Evolutionary conservation across 2,797 vertebrate species (phyloP).

Genomic region (Hafferia zeledoni): DNA sequence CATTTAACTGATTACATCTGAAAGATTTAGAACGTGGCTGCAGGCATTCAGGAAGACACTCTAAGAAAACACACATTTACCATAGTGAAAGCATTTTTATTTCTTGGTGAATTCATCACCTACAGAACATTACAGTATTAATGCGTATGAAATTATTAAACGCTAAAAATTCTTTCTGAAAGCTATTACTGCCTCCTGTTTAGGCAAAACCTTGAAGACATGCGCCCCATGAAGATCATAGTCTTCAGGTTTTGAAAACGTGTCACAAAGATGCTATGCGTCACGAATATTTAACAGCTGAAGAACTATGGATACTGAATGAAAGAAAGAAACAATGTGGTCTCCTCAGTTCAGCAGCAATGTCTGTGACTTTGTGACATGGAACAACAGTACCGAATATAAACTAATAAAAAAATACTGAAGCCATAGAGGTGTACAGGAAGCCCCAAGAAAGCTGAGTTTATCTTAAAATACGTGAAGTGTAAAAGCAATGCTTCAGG

Average conservation of each 20-base stretch:
- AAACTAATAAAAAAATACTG: not conserved
- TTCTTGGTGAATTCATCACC: not conserved
- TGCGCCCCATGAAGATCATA: not conserved
- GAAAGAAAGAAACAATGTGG: not conserved
- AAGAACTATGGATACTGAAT: not conserved
- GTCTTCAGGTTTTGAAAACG: not conserved
- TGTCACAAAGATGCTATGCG: not conserved
- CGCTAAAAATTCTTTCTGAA: slow-evolving; percentile 4
- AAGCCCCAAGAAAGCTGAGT: not conserved
- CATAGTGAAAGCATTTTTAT: not conserved
- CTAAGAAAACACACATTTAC: not conserved
- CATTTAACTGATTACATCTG: not conserved
- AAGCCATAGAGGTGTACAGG: not conserved
- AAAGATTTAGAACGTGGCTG: not conserved
- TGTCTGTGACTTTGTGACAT: not conserved
- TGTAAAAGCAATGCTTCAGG: not conserved
- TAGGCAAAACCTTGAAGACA: not conserved
- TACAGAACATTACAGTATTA: not conserved
- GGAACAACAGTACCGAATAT: not conserved
- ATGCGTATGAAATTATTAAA: not conserved
- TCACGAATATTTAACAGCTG: not conserved
- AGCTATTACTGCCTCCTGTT: not conserved
- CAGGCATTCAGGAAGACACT: not conserved
- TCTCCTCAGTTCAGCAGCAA: not conserved
- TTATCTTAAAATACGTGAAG: not conserved